Evolutionary conservation across 2,888 invertebrate species (phyloP), one percentile per base, ranked within the genome.

Genomic region (Hydraecia micacea): DNA sequence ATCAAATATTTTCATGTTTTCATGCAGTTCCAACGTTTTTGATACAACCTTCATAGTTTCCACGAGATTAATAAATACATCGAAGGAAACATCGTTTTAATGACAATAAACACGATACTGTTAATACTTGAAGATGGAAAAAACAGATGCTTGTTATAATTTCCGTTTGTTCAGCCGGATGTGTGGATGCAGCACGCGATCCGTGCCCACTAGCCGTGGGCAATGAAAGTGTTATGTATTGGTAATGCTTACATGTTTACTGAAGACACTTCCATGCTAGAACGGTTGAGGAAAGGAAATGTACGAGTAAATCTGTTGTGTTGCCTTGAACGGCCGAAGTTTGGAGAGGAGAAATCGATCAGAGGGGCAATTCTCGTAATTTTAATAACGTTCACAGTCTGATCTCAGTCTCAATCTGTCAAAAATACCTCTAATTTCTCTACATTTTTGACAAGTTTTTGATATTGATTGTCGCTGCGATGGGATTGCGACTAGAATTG

Each of bases 151-250:
- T 77, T 78, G 52, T 70, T 83, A 80, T 73, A 39, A 79, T 73
- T 90, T 90, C 89, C 67, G 66, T 62, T 60, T 68, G 66, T 62
- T 73, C 81, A 79, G 73, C 83, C 88, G 89, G 89, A 89, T 80
- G 85, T 82, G 36, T 42, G 62, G 72, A 62, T 75, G 67, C n/a
- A 65, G 65, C 90, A 91, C 89, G 91, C 90, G 75, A 88, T 81
- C 65, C 62, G 80, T 85, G 89, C 70, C 77, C 73, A 89, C 80
- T 62, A 81, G 49, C 74, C 90, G 89, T 91, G 85, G 52, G 76
- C 68, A 86, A 85, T 60, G 91, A 90, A 90, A 90, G 90, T 90
- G 84, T 89, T 90, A 87, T 81, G 82, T 80, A 75, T 87, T 62
- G 63, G 42, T 76, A 36, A 69, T 76, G 71, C 67, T 87, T 85